phyloP scores from a whole-genome alignment of 2,113 vertebrate species.

The Todiramphus chloris region DNA sequence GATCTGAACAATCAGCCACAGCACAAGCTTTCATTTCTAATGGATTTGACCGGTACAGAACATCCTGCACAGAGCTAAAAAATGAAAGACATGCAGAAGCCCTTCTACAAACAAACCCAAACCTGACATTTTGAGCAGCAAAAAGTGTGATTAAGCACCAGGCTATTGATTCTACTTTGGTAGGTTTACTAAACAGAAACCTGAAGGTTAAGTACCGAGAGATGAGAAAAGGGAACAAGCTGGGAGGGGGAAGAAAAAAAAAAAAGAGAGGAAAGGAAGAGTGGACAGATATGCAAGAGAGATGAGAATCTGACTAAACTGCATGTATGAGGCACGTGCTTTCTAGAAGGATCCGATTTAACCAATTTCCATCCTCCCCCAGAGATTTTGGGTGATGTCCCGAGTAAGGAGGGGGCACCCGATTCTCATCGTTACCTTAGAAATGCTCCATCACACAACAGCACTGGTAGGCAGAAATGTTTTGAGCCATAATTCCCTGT shows the following conservation, averaged over 20 bases:
- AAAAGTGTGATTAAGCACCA: constrained; percentile 46
- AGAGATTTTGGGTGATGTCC: not conserved
- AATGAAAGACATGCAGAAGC: constrained; percentile 41
- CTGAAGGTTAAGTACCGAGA: constrained; percentile 40
- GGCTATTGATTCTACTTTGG: constrained; percentile 45
- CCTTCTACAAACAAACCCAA: constrained; percentile 58
- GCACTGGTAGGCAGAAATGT: not conserved
- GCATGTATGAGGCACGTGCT: not conserved
- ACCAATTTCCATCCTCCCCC: not conserved
- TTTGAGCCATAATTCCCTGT: not conserved
- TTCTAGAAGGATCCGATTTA: not conserved
- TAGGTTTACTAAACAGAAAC: constrained; percentile 52
- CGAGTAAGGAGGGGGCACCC: not conserved
- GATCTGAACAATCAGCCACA: not conserved
- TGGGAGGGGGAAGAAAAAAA: not conserved
- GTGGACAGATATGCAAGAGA: not conserved
- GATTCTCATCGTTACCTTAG: not conserved
- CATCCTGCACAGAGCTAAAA: not conserved
- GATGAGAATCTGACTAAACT: not conserved
- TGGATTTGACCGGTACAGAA: not conserved
- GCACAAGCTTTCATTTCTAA: constrained; percentile 2
- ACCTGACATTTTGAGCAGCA: constrained; percentile 59
- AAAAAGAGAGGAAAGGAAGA: not conserved
- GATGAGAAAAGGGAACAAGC: not conserved
- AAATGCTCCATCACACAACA: not conserved